Evolutionary conservation across 2,113 vertebrate genomes (phyloP), one percentile per base, ranked within the genome.

Genomic region (Zeus faber): DNA sequence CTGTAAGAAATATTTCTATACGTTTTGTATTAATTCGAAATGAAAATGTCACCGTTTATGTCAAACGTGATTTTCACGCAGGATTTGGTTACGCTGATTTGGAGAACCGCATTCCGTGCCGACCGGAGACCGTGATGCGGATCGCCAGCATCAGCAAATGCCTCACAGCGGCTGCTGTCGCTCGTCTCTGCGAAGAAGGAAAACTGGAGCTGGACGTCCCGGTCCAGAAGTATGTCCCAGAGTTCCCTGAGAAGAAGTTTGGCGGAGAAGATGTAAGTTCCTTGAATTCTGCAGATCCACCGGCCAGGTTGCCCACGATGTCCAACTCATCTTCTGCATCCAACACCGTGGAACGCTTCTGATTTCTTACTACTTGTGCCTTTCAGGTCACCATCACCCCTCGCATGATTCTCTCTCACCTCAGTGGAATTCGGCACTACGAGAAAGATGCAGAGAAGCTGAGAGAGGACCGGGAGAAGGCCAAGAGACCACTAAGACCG

Each of bases 91-190:
- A 92, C 67, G 92, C 95, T 21, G 96, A 99, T 24, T 77, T 99
- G 50, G 96, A 99, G 81, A 98, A 98, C 70, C 91, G 95, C 4
- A 91, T 98, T 1, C 74, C 71, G 0, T 99, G 96, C 65, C 78
- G 87, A 27, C 87, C 93, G 6, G 89, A 93, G 54, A 98, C 95
- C 0, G 83, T 98, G 46, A 93, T 99, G 94, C 88, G 96, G 25
- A 94, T 99, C 2, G 97, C 96, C 58, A 99, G 97, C 62, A 93
- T 99, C 86, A 99, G 97, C 89, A 99, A 99, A 73, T 88, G 94
- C 43, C 91, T 99, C 18, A 97, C 96, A 0, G 91, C 93, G 76
- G 85, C 93, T 35, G 96, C 96, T 67, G 87, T 91, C 35, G 94
- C 92, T 11, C 93, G 91, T 44, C n/a, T 98, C 7, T 95, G 92